phyloP scores from a whole-genome alignment of 2,797 vertebrate species.

The Gobio occitaniae region DNA sequence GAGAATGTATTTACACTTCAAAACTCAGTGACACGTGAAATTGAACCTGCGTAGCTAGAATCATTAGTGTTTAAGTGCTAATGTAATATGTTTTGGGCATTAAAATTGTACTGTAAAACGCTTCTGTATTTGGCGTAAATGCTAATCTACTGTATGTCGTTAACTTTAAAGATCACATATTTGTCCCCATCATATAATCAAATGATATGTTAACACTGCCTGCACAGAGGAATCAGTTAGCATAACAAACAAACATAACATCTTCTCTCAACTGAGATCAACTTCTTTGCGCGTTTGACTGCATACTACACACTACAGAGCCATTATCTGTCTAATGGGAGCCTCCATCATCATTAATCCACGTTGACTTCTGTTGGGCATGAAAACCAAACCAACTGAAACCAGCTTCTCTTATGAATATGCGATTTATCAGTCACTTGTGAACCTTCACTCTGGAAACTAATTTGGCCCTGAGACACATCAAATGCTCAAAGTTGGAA shows the following conservation, averaged over 20 bases:
- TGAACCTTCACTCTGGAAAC: background rate
- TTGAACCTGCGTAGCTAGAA: background rate
- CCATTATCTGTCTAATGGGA: background rate
- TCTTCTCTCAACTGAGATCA: background rate
- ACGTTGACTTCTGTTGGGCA: slow-evolving; percentile 6
- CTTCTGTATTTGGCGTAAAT: background rate
- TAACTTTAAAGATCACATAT: background rate
- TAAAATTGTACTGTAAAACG: background rate
- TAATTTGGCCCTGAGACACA: background rate
- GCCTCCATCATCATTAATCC: background rate
- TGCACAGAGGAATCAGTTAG: background rate
- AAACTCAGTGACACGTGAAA: background rate
- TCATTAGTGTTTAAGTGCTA: background rate
- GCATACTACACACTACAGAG: background rate
- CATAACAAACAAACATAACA: background rate
- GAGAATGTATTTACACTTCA: background rate
- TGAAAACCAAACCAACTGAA: background rate
- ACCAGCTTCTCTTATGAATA: background rate
- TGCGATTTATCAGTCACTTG: background rate
- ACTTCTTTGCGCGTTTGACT: background rate
- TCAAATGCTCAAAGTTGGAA: background rate
- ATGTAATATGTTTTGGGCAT: background rate
- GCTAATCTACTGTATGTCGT: background rate
- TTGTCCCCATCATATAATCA: background rate
- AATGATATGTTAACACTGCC: background rate